Percentiles rank a stretch among this genome's conserved stretches.
These are phyloP conservation scores for Ceratothoa steindachneri DNA, from an alignment of 2,888 invertebrate genomes.

Conservation along the genomic window DNA sequence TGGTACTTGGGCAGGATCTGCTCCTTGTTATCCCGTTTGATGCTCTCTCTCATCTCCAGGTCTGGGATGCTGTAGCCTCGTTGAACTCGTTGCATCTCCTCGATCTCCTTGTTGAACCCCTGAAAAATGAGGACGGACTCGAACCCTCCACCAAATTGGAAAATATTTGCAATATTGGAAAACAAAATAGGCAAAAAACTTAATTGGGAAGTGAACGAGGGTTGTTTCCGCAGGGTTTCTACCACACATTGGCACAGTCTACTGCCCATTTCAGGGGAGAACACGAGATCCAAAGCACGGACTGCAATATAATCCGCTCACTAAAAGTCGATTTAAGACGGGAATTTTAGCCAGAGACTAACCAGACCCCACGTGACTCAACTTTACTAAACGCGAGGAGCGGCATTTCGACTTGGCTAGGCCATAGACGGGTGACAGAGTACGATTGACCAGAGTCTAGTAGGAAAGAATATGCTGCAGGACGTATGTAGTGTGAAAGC, in stretches of 20 bases:
- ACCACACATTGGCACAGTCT: not conserved
- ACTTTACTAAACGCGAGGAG: too few relatives aligned
- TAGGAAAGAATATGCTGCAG: too few relatives aligned
- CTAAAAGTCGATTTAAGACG: too few relatives aligned
- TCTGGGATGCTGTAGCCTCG: conserved; percentile 90
- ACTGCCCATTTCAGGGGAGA: not conserved
- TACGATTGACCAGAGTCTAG: too few relatives aligned
- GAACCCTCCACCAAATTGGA: not conserved
- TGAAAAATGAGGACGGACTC: conserved; percentile 53
- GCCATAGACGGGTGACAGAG: too few relatives aligned
- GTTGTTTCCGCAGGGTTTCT: not conserved
- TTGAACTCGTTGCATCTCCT: conserved; percentile 78
- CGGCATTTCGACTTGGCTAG: too few relatives aligned
- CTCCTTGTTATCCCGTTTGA: conserved; percentile 85
- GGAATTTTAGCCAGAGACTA: too few relatives aligned
- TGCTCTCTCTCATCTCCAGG: conserved; percentile 75
- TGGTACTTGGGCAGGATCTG: conserved; percentile 80
- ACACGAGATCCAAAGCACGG: too few relatives aligned
- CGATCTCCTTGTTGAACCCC: conserved; percentile 94
- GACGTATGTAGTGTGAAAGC: too few relatives aligned
- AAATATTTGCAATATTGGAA: not conserved
- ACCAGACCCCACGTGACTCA: too few relatives aligned
- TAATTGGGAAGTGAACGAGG: not conserved
- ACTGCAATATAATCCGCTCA: too few relatives aligned
- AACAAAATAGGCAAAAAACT: not conserved